These are phyloP conservation scores for Heliconius himera DNA, from an alignment of 1,140 invertebrate genomes.

Conservation along the genomic window DNA sequence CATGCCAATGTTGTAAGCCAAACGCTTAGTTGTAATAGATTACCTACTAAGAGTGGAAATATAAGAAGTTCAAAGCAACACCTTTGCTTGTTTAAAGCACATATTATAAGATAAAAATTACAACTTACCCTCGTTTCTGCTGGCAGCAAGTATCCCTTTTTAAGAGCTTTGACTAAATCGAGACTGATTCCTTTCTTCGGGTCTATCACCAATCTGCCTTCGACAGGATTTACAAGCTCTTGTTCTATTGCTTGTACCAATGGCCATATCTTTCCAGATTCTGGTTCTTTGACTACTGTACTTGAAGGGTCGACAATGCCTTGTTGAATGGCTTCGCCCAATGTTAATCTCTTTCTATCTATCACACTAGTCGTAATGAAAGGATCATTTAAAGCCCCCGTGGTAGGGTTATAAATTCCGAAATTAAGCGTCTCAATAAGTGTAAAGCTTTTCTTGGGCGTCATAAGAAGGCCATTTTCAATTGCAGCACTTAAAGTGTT, in stretches of 20 bases:
- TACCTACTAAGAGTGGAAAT: constrained; percentile 71
- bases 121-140: constrained; percentile 95
- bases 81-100: constrained; percentile 75
- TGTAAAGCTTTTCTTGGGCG: constrained; percentile 88
- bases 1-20: constrained; percentile 77
- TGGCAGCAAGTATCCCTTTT: constrained; percentile 92
- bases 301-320: constrained; percentile 92
- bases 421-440: constrained; percentile 92
- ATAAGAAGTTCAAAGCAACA: constrained; percentile 73
- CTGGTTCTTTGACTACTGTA: constrained; percentile 91
- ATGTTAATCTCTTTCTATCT: constrained; percentile 86
- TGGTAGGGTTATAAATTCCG: constrained; percentile 90
- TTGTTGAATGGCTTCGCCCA: constrained; percentile 88
- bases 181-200: constrained; percentile 84
- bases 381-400: constrained; percentile 90
- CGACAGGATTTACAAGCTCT: constrained; percentile 88
- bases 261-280: constrained; percentile 87
- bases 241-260: constrained; percentile 90
- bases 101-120: constrained; percentile 46
- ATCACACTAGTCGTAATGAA: constrained; percentile 87
- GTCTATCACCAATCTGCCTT: constrained; percentile 87
- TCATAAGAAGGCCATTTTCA: constrained; percentile 88
- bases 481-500: constrained; percentile 88
- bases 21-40: constrained; percentile 70
- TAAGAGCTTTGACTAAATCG: constrained; percentile 93